Evolutionary conservation across 2,888 invertebrate genomes (phyloP).

Genomic region (Eulithis prunata): DNA sequence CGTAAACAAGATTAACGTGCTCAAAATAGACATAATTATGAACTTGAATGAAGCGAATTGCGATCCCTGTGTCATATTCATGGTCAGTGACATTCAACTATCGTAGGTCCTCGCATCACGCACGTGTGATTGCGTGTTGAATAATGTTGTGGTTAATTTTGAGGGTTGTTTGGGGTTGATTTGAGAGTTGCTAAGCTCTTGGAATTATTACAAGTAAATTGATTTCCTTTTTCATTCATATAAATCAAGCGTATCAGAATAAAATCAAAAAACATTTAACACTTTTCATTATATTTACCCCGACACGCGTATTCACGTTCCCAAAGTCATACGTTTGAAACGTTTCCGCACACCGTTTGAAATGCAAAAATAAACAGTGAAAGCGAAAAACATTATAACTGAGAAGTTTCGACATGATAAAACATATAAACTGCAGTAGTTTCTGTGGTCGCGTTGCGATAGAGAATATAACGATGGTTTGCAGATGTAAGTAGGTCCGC

Average conservation of each 20-base stretch:
- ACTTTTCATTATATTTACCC: too few species aligned
- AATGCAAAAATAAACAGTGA: constrained; percentile 35
- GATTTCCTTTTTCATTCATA: too few species aligned
- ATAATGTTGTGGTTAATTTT: constrained; percentile 17
- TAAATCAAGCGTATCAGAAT: too few species aligned
- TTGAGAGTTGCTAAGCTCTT: neutral
- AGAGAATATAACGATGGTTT: constrained; percentile 45
- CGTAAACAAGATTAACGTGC: constrained; percentile 22
- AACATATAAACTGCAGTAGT: constrained; percentile 26
- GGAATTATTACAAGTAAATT: too few species aligned
- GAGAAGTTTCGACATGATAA: constrained; percentile 37
- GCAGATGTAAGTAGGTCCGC: constrained; percentile 40
- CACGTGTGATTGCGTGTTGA: constrained; percentile 30
- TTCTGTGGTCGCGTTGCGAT: constrained; percentile 34
- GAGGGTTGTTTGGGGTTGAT: constrained; percentile 2
- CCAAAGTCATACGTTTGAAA: constrained; percentile 32
- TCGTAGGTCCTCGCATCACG: constrained; percentile 48
- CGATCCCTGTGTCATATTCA: constrained; percentile 48
- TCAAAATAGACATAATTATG: constrained; percentile 21
- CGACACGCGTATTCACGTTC: constrained; percentile 37
- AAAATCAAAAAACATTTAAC: too few species aligned
- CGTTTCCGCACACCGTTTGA: constrained; percentile 37
- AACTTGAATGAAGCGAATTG: constrained; percentile 32
- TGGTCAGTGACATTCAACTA: constrained; percentile 52
- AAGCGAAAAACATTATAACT: constrained; percentile 38